These are phyloP conservation scores for Meloe dianella DNA, from an alignment of 2,888 invertebrate genomes.

Conservation along the genomic window DNA sequence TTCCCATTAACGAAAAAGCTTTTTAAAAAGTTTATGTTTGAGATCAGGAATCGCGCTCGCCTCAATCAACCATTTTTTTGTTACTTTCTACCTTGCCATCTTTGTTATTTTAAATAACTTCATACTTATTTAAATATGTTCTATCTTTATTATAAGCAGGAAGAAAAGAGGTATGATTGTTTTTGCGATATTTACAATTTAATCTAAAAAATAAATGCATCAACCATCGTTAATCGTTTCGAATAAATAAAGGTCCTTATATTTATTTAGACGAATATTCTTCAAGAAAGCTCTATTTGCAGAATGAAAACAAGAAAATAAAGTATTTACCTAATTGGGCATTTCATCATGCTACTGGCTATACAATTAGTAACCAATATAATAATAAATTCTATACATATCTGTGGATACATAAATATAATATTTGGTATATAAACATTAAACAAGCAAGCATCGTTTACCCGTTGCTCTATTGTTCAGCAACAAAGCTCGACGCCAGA, in stretches of 20 bases:
- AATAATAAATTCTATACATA: slow-evolving; percentile 50
- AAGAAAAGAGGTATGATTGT: not conserved
- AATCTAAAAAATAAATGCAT: not conserved
- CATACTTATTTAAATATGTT: not conserved
- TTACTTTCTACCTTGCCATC: slow-evolving; percentile 5
- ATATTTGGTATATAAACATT: slow-evolving; percentile 51
- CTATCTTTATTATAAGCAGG: not conserved
- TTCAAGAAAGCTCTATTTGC: slow-evolving; percentile 22
- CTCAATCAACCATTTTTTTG: slow-evolving; percentile 31
- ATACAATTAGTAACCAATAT: slow-evolving; percentile 48
- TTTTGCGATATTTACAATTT: not conserved
- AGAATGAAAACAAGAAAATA: slow-evolving; percentile 47
- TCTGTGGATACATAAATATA: not conserved
- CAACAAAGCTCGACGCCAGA: slow-evolving; percentile 57
- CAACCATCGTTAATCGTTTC: not conserved
- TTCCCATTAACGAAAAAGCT: slow-evolving; percentile 60
- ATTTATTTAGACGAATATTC: not conserved
- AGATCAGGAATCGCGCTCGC: slow-evolving; percentile 33
- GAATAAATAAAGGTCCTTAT: not conserved
- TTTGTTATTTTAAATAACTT: not conserved
- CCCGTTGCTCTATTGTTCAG: slow-evolving; percentile 54
- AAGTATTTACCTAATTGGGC: slow-evolving; percentile 58
- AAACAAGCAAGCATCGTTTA: slow-evolving; percentile 58
- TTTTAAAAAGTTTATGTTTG: slow-evolving; percentile 51
- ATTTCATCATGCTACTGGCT: slow-evolving; percentile 49